Evolutionary conservation across 2,888 invertebrate genomes (phyloP), one percentile per base, ranked within the genome.

Genomic region (Itoplectis maculator): DNA sequence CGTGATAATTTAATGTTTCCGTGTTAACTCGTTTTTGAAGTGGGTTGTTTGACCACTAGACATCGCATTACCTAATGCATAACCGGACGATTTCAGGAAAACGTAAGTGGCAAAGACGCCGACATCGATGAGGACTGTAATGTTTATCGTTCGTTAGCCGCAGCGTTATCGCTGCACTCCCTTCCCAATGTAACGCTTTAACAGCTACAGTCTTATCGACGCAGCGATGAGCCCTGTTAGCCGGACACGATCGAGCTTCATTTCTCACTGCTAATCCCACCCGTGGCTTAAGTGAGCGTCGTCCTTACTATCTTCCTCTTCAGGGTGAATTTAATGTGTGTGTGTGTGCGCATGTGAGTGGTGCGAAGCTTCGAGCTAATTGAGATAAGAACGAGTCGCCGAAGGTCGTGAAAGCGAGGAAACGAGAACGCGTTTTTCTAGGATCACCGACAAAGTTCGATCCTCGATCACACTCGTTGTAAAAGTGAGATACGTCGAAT

Each of bases 181-280:
- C 77, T 65, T 23, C 47, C 23, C 49, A 59, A 66, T 63, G 66
- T 42, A 45, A 65, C 51, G 42, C 73, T 68, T n/a, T 76, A 66
- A 59, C 63, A 54, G 49, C 54, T 68, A 42, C 37, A 69, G 54
- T 77, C 89, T 91, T 91, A 91, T 91, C 91, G 87, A 73, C 59
- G 73, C 83, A 79, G 77, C 87, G 86, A 88, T 90, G 91, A 91
- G 91, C 89, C 89, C 84, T 79, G 81, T 84, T 88, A 87, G 85
- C 88, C 81, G 85, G 85, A 86, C 88, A 45, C 69, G 88, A 91
- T 90, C 86, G 88, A 85, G 87, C 83, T 89, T 89, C 91, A 91
- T 91, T 91, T 90, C 89, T 92, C 91, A 90, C 88, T 76, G 85
- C 87, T 92, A 92, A 92, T 92, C 90, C 90, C 82, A n/a, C 79